Evolutionary conservation across 2,797 vertebrate genomes (phyloP), one percentile per base, ranked within the genome.

Genomic region (Ctenopoma kingsleyae): DNA sequence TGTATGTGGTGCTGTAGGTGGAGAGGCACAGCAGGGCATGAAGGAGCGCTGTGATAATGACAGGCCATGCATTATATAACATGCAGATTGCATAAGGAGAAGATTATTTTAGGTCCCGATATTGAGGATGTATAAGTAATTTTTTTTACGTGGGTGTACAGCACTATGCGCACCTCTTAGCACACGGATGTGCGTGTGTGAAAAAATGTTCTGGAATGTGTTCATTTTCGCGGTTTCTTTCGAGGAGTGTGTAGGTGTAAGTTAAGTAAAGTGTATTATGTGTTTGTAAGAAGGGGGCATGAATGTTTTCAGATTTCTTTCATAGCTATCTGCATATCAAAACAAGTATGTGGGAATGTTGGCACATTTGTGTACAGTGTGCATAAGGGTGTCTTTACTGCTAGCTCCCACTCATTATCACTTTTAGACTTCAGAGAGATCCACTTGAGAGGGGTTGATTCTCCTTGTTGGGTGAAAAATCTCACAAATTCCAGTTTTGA

Each of bases 21-120:
- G 88, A 88, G 88, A 91, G 69, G 86, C 89, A 91, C 83, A 82
- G 85, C 81, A 88, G 86, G 87, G 87, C 80, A 81, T 88, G 88
- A 91, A 90, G 82, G 85, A 88, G 89, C 62, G 47, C 89, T 83
- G 91, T 87, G 90, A 91, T 93, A 92, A 93, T 93, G 89, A 91
- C 90, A 92, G 89, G 80, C 90, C 88, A 86, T 88, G 89, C 83
- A 92, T 94, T 94, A 93, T 92, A 87, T 91, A 94, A 93, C 84
- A 76, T 84, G 71, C 78, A 90, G 74, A 91, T 93, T 94, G 93
- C 91, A 83, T 93, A 91, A 93, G 91, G 80, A 86, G 78, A 80
- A 80, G 87, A 88, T 88, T 87, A 91, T 92, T 92, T 92, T 80
- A 80, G 76, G 84, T 90, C 81, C 85, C 85, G 84, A 90, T 91